phyloP scores from a whole-genome alignment of 2,888 invertebrate genomes.

The Cremastobaeus sp. region DNA sequence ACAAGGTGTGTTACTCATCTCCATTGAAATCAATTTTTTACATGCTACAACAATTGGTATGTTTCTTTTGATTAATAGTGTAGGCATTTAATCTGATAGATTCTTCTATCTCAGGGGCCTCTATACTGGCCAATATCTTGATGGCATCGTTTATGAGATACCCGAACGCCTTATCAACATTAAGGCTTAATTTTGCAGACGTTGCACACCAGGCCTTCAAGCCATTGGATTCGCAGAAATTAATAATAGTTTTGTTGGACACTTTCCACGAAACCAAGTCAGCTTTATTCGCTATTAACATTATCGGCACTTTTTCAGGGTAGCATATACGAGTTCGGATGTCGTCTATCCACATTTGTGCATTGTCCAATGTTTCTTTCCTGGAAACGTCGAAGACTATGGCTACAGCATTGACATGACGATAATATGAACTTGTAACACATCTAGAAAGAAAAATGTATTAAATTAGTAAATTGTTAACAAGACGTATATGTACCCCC shows the following conservation, averaged over 20 bases:
- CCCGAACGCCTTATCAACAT: conserved; percentile 29
- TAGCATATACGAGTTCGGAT: conserved; percentile 2
- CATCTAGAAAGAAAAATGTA: no score
- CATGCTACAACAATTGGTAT: no score
- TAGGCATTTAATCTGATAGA: conserved; percentile 2
- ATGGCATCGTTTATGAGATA: conserved; percentile 3
- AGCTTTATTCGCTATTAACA: conserved; percentile 47
- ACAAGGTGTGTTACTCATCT: no score
- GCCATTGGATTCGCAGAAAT: conserved; percentile 38
- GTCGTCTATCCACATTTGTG: conserved; percentile 34
- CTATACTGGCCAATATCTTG: neutral
- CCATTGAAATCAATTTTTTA: no score
- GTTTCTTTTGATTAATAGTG: neutral
- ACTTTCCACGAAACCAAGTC: conserved; percentile 9
- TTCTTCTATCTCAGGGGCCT: neutral
- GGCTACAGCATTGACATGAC: conserved; percentile 29
- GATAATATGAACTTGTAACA: conserved; percentile 29
- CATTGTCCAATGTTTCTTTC: conserved; percentile 15
- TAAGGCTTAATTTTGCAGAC: conserved; percentile 26
- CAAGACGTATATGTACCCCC: no score
- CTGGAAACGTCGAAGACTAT: conserved; percentile 42
- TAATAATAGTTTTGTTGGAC: conserved; percentile 6
- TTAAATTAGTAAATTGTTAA: no score
- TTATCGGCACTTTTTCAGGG: conserved; percentile 32
- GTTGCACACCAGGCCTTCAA: conserved; percentile 39